Evolutionary conservation across 2,888 invertebrate genomes (phyloP).

Genomic region (Sipunculus nudus): DNA sequence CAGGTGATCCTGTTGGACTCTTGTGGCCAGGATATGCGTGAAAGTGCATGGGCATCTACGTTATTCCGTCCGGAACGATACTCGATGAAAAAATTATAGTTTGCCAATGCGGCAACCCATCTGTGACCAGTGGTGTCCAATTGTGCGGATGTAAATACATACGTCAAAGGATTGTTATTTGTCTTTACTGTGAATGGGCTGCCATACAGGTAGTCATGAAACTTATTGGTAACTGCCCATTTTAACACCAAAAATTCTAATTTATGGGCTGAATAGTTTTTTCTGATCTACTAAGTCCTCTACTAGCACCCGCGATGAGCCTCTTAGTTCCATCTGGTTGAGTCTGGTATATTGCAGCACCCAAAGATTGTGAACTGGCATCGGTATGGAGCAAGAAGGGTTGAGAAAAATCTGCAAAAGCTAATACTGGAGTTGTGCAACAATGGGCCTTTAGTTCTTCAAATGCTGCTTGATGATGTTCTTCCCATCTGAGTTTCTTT

Average conservation of each 20-base stretch:
- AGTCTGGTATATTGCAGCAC: no score
- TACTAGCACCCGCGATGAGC: background rate
- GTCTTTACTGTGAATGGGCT: background rate
- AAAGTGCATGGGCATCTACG: slow-evolving; percentile 16
- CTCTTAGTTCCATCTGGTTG: slow-evolving; percentile 1
- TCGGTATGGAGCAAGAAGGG: no score
- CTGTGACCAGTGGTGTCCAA: background rate
- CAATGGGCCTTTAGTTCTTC: no score
- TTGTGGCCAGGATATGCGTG: no score
- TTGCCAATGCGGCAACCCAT: background rate
- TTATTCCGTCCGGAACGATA: background rate
- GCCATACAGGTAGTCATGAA: background rate
- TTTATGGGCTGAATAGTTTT: background rate
- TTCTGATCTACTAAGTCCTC: background rate
- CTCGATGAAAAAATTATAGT: slow-evolving; percentile 1
- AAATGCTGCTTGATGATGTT: no score
- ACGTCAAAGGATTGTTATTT: slow-evolving; percentile 5
- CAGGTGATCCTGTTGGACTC: no score
- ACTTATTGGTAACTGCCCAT: background rate
- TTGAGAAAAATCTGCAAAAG: no score
- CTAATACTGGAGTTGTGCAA: no score
- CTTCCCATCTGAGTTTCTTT: background rate
- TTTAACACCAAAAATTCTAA: background rate
- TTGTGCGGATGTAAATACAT: slow-evolving; percentile 1
- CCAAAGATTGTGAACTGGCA: no score